Base-by-base conservation (phyloP, 2,113 vertebrate species). In the Stictonetta naevosa region DNA sequence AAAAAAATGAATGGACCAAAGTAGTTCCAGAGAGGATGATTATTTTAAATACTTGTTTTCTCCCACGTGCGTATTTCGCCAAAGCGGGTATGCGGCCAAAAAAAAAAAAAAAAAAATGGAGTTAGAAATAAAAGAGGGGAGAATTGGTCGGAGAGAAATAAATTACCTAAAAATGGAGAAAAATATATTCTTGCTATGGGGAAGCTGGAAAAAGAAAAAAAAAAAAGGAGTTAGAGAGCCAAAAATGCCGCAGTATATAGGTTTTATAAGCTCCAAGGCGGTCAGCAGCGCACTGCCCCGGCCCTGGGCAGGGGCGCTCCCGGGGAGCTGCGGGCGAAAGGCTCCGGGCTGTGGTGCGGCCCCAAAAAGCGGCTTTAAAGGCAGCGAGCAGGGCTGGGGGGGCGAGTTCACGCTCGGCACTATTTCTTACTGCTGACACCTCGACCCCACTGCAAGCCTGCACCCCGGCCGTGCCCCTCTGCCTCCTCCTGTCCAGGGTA, bases 381-480 rank as follows among this genome's bases (percentile, higher is more conserved):
- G 71, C 52, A 66, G 85, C n/a, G 53, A 18, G 82, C 10, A 69
- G 60, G 64, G 71, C 12, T 29, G 44, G 38, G 83, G 52, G 46
- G 34, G 81, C 0, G 92, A 71, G 78, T 75, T 86, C 87, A 53
- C 3, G 66, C 69, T 87, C 87, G 74, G 73, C 87, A 84, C 92
- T 89, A 94, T 92, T 96, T 96, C 93, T 96, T 92, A 42, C 34
- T 79, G 87, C 93, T 95, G 93, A 91, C 87, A 95, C 75, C 93
- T 94, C 81, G 87, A 72, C 92, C 94, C 82, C 90, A 55, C 55
- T 3, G 73, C 77, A 40, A 94, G 77, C n/a, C 93, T 11, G 81
- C 95, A 86, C 36, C 93, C 93, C 38, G 74, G 81, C 38, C 75
- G 21, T 18, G 20, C 59, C 56, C 63, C 17, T 23, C 38, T 52